These are phyloP conservation scores for Argyresthia albistria DNA, from an alignment of 2,888 invertebrate species.

Conservation along the genomic window DNA sequence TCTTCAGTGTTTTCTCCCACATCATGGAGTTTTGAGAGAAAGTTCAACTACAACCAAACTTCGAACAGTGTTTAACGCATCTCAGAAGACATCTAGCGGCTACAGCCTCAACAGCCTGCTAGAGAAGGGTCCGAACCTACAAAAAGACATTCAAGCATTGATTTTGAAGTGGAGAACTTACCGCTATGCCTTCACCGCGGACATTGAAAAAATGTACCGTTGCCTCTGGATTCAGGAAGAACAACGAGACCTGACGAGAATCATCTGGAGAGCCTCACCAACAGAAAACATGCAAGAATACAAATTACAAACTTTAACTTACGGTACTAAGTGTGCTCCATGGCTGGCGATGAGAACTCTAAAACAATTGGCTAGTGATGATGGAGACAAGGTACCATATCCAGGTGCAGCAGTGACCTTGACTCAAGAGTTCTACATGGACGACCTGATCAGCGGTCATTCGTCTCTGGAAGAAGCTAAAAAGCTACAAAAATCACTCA, in stretches of 20 bases:
- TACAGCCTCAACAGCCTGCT: constrained; percentile 16
- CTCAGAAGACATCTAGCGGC: background rate
- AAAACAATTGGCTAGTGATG: background rate
- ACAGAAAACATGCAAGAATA: constrained; percentile 3
- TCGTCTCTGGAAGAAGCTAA: background rate
- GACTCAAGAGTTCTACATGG: background rate
- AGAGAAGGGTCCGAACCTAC: constrained; percentile 13
- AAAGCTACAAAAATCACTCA: background rate
- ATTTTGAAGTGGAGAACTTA: too few species aligned
- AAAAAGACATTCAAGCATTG: constrained; percentile 11
- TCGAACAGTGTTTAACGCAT: constrained; percentile 6
- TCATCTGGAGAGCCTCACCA: constrained; percentile 11
- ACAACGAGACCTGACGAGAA: constrained; percentile 14
- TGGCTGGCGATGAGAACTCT: constrained; percentile 10
- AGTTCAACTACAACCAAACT: constrained; percentile 6
- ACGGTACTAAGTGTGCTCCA: constrained; percentile 11
- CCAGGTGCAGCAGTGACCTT: background rate
- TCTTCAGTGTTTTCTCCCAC: constrained; percentile 2
- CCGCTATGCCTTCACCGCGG: constrained; percentile 12
- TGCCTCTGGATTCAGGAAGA: constrained; percentile 9
- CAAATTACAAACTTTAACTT: constrained; percentile 8
- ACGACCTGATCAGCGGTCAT: background rate
- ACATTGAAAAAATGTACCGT: constrained; percentile 16
- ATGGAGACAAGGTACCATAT: background rate
- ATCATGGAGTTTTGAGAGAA: constrained; percentile 3